These are phyloP conservation scores for Acromyrmex charruanus DNA, from an alignment of 1,140 invertebrate species.

Conservation along the genomic window DNA sequence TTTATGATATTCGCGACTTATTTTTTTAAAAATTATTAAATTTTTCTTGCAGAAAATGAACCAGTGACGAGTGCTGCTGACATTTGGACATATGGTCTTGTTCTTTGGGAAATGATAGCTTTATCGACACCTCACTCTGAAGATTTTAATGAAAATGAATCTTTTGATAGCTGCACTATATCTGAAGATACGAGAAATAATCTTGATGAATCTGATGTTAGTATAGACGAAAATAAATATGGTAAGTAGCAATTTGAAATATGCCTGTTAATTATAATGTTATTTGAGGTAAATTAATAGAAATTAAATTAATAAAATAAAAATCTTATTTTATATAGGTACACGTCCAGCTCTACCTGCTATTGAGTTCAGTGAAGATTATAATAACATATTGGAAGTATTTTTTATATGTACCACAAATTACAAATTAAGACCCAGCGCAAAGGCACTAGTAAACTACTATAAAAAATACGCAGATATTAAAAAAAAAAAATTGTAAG, in stretches of 20 bases:
- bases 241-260: constrained; percentile 66
- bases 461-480: constrained; percentile 78
- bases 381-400: constrained; percentile 89
- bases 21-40: constrained; percentile 82
- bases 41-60: constrained; percentile 80
- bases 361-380: constrained; percentile 88
- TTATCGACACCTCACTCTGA: constrained; percentile 89
- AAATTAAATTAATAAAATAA: constrained; percentile 48
- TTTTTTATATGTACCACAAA: constrained; percentile 91
- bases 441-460: constrained; percentile 85
- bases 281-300: no score
- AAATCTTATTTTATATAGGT: constrained; percentile 81
- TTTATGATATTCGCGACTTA: neutral
- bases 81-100: constrained; percentile 93
- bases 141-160: constrained; percentile 73
- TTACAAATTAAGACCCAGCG: constrained; percentile 88
- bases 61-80: constrained; percentile 91
- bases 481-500: constrained; percentile 26
- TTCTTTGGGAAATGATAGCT: constrained; percentile 94
- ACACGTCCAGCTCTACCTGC: constrained; percentile 90
- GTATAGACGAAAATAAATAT: constrained; percentile 65
- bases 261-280: no score
- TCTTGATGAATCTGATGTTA: constrained; percentile 41
- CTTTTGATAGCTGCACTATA: constrained; percentile 67
- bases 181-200: neutral